phyloP scores from a whole-genome alignment of 2,888 invertebrate genomes.

The Leucophenga maculata region DNA sequence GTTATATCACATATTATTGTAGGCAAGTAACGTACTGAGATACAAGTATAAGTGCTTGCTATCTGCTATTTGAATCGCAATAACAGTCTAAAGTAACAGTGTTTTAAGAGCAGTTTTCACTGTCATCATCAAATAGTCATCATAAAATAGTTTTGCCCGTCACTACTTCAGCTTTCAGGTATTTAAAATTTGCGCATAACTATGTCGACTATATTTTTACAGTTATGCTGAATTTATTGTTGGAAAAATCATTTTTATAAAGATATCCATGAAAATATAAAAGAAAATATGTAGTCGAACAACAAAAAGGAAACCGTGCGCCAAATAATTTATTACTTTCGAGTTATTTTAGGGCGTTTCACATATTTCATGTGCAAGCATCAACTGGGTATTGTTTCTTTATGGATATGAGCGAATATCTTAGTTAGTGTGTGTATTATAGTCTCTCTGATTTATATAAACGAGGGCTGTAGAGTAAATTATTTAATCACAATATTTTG shows the following conservation, averaged over 20 bases:
- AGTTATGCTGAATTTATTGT: slow-evolving; percentile 37
- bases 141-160: no score
- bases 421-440: not conserved
- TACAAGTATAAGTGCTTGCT: no score
- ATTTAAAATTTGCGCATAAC: slow-evolving; percentile 51
- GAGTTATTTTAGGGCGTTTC: slow-evolving; percentile 57
- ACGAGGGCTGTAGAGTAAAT: not conserved
- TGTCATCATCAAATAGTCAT: no score
- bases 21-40: no score
- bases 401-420: not conserved
- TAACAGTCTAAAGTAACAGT: no score
- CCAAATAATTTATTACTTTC: slow-evolving; percentile 55
- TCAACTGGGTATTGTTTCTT: not conserved
- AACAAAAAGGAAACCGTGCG: slow-evolving; percentile 42
- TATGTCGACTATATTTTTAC: slow-evolving; percentile 42
- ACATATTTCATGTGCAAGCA: slow-evolving; percentile 31
- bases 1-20: no score
- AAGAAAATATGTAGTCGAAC: not conserved
- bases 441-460: not conserved
- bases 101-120: no score
- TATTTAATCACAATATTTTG: not conserved
- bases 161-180: slow-evolving; percentile 47
- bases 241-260: not conserved
- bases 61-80: no score
- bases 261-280: not conserved